phyloP scores from a whole-genome alignment of 2,888 invertebrate species.

The Oxytorus armatus region DNA sequence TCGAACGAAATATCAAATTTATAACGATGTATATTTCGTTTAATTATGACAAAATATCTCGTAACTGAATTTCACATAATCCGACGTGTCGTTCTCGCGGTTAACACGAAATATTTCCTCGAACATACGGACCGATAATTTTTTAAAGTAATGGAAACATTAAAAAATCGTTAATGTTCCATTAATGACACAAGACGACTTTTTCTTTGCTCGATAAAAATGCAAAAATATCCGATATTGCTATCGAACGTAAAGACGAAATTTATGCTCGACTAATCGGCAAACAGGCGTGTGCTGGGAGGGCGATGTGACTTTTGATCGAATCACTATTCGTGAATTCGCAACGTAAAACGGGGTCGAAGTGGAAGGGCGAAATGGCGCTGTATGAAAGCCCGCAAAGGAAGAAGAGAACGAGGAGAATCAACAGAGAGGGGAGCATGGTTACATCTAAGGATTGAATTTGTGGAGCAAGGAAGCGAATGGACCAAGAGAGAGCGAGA shows the following conservation, averaged over 20 bases:
- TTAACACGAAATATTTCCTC: too few species aligned
- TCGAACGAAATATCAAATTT: too few species aligned
- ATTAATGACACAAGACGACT: too few species aligned
- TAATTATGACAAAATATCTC: too few species aligned
- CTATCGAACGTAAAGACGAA: conserved; percentile 21
- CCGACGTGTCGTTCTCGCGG: too few species aligned
- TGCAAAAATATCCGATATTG: not conserved
- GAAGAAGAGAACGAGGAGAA: conserved; percentile 58
- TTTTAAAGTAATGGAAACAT: too few species aligned
- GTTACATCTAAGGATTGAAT: conserved; percentile 30
- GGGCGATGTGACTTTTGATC: conserved; percentile 41
- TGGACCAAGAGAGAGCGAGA: conserved; percentile 23
- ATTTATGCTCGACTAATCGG: conserved; percentile 50
- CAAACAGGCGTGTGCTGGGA: conserved; percentile 26
- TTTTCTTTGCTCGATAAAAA: not conserved
- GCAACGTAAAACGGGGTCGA: conserved; percentile 41
- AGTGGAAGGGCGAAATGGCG: conserved; percentile 25
- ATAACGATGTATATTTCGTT: too few species aligned
- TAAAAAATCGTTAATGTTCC: too few species aligned
- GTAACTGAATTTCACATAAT: too few species aligned
- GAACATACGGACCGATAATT: too few species aligned
- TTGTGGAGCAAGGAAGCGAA: conserved; percentile 48
- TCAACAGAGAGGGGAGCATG: conserved; percentile 4
- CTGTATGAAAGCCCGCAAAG: conserved; percentile 47
- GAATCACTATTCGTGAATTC: conserved; percentile 57